Base-by-base conservation (phyloP, 2,888 invertebrate species). In the Dioctria linearis region DNA sequence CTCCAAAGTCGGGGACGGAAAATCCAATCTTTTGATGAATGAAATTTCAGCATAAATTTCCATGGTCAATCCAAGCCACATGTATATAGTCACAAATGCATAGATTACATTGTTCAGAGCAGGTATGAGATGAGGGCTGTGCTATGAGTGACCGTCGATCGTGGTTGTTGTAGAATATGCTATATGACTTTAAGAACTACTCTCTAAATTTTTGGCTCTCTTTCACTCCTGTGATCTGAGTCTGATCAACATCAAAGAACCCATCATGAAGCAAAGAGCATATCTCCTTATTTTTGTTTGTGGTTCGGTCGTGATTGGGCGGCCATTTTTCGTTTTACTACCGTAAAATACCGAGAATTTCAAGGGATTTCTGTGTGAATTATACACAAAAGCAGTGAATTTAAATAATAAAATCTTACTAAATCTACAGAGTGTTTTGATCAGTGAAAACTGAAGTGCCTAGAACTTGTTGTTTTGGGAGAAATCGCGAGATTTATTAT, bases 261-360 rank as follows among this genome's bases (percentile, higher is more conserved):
- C 63, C 11, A 13, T 63, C 13, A 2, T 25, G 25, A 25, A 25
- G 40, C 25, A 63, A 76, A 76, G 76, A 76, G 76, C 51, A 54
- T 13, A 80, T 59, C 63, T 61, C 39, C 63, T 80, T 76, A 80
- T 76, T 80, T 80, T 67, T 80, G 69, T 80, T 80, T 80, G 67
- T 80, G 69, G 59, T 61, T 80, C 78, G 63, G 80, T 75, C 76
- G 69, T 61, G 80, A 78, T 80, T 78, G 69, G 80, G 80, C 80
- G 80, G 80, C 80, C 80, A 80, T 80, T 78, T 80, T 80, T 78
- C 63, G 75, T 59, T 76, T 42, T 13, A 63, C 49, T 63, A 49
- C 40, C 76, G 61, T 46, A 76, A 76, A 63, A 63, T 4, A 37
- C 40, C 57, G 57, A 49, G 57, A 61, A 66, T 66, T 43, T 66